Conservation (phyloP, 2,113 vertebrate genomes). For the Rhombomys opimus region DNA sequence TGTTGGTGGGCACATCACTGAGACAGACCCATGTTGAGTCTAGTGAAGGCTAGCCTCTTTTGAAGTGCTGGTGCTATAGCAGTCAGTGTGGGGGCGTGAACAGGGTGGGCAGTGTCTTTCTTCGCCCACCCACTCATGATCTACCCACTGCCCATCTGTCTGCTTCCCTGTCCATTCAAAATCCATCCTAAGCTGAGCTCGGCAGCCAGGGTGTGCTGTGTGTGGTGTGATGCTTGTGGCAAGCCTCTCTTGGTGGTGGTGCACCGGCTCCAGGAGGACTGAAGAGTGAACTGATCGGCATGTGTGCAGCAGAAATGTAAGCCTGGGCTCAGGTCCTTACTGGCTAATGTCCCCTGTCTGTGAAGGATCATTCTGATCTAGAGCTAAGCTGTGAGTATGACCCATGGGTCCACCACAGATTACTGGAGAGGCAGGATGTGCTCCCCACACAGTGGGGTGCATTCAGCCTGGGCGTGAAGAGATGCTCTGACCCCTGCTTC, state of each 20-base stretch:
- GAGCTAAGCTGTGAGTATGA: background rate
- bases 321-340: no score
- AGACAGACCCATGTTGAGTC: background rate
- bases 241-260: background rate
- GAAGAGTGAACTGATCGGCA: background rate
- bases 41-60: accelerated
- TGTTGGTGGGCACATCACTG: background rate
- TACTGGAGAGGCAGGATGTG: no score
- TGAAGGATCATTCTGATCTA: no score
- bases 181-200: background rate
- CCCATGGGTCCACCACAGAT: accelerated
- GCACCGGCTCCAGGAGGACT: background rate
- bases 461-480: background rate
- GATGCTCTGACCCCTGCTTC: no score
- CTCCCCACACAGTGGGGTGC: background rate
- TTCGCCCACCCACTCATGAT: no score
- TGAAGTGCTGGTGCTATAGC: background rate
- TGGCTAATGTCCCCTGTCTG: no score
- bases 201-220: no score
- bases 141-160: no score
- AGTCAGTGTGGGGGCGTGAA: no score
- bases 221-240: background rate
- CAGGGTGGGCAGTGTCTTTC: accelerated
- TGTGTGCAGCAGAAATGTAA: background rate
- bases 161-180: background rate